A percentile compares a stretch with the other conserved stretches of the same genome.
Conservation (phyloP, 2,888 invertebrate genomes). For the Seladonia tumulorum region DNA sequence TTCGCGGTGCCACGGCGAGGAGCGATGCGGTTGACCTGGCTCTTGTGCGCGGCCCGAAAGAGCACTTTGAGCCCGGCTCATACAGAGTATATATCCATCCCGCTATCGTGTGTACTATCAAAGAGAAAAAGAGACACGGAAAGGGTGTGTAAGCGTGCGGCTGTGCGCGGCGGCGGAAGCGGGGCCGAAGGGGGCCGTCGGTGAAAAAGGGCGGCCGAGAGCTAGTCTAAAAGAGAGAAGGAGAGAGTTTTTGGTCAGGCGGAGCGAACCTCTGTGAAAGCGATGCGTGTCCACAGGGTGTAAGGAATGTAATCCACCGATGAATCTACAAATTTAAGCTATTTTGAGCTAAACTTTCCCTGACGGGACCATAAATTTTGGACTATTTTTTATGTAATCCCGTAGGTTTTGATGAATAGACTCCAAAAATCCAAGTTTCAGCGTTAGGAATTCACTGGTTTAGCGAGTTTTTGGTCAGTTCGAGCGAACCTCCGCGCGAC, state of each 20-base stretch:
- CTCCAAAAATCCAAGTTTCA: too few species aligned
- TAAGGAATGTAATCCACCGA: too few species aligned
- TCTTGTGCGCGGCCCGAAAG: slow-evolving; percentile 66
- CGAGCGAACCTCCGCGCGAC: slow-evolving; percentile 51
- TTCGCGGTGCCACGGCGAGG: slow-evolving; percentile 60
- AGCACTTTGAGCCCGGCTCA: slow-evolving; percentile 73
- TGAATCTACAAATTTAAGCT: too few species aligned
- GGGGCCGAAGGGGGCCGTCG: not conserved
- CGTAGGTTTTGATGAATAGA: too few species aligned
- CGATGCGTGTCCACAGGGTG: slow-evolving; percentile 1
- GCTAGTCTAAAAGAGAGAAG: not conserved
- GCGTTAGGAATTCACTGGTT: too few species aligned
- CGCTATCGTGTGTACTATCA: slow-evolving; percentile 54
- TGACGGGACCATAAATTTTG: too few species aligned
- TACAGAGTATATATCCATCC: slow-evolving; percentile 60
- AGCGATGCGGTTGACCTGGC: slow-evolving; percentile 70
- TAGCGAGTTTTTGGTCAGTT: slow-evolving; percentile 42
- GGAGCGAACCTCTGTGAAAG: slow-evolving; percentile 44
- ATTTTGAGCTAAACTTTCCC: too few species aligned
- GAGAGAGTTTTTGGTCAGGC: slow-evolving; percentile 31
- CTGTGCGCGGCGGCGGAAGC: not conserved
- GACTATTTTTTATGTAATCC: too few species aligned
- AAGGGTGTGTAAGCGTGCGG: slow-evolving; percentile 19
- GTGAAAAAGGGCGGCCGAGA: not conserved
- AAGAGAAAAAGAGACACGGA: slow-evolving; percentile 51